Base-by-base conservation (phyloP, 2,113 vertebrate species). In the Lethenteron reissneri region DNA sequence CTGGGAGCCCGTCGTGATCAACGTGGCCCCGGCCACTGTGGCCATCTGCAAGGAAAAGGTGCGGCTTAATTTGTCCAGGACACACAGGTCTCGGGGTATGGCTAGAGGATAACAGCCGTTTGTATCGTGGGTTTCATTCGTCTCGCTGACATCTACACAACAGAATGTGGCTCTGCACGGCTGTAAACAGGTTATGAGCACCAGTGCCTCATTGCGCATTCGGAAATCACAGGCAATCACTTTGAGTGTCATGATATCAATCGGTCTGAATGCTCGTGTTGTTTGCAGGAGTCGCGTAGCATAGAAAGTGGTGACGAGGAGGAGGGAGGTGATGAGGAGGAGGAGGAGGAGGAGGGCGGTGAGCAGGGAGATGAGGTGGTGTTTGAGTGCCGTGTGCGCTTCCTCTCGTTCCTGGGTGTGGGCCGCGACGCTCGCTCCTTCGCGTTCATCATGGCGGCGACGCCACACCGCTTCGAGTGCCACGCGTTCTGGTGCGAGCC, bases 401-500 rank as follows among this genome's bases (percentile, higher is more conserved):
- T 99, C 78, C 80, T 99, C 79, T 95, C 92, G 73, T 99, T 99
- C 80, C 92, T 99, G 89, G 94, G 94, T 0, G 90, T 99, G 1
- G 94, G 94, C 4, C 92, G 85, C 74, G 90, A 99, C 10, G 13
- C 88, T 69, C 94, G 95, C 75, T 87, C 87, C 0, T 99, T 99
- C 1, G 94, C 89, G 80, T 97, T 99, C 83, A 90, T 99, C 76
- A 97, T 99, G 94, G 94, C 96, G 74, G 85, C 89, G 0, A 92
- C 92, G 70, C 92, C 80, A 83, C 94, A 96, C 80, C 92, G 86
- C 76, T 99, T 96, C 58, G 89, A 94, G 79, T 95, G 90, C 74
- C 94, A 99, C 0, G 83, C 87, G 1, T 99, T 97, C 77, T 99
- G 94, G 94, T 99, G 94, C 8, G 91, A 96, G 17, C 94, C 94